Percentiles rank a stretch among this genome's conserved stretches.
Conservation (phyloP, 1,140 invertebrate genomes). For the Ylistrum balloti region DNA sequence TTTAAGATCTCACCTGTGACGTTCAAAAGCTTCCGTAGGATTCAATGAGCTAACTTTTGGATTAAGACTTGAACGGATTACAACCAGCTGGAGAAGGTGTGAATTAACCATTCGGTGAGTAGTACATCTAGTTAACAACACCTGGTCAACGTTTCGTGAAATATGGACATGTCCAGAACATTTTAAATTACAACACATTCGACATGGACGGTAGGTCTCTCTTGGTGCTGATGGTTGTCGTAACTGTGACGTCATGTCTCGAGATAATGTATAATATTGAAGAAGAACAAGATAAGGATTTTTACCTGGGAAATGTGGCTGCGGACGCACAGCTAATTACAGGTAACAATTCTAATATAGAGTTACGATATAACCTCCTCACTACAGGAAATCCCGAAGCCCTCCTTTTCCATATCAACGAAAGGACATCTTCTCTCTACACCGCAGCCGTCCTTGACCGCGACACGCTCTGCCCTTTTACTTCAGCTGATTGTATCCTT, state of each 20-base stretch:
- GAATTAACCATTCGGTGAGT: background rate
- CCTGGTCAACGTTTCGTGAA: background rate
- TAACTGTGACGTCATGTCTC: background rate
- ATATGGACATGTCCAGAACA: background rate
- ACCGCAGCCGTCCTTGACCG: slow-evolving; percentile 57
- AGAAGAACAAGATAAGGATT: slow-evolving; percentile 61
- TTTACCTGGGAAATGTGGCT: slow-evolving; percentile 66
- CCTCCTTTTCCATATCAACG: slow-evolving; percentile 90
- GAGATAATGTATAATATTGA: slow-evolving; percentile 51
- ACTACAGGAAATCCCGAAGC: slow-evolving; percentile 55
- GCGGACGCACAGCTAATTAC: slow-evolving; percentile 53
- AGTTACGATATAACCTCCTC: slow-evolving; percentile 55
- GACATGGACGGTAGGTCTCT: background rate
- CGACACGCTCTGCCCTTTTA: slow-evolving; percentile 59
- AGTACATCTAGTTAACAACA: background rate
- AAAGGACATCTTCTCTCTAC: slow-evolving; percentile 93
- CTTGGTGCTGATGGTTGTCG: background rate
- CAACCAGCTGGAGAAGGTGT: background rate
- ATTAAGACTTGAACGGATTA: background rate
- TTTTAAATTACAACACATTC: background rate
- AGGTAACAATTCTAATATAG: slow-evolving; percentile 37
- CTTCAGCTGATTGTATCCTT: slow-evolving; percentile 48
- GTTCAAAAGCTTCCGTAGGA: background rate
- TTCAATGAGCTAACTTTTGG: slow-evolving; percentile 17
- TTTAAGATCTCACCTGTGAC: background rate